A percentile compares a stretch with the other conserved stretches of the same genome.
phyloP scores from a whole-genome alignment of 2,113 vertebrate species.

The Daubentonia madagascariensis region DNA sequence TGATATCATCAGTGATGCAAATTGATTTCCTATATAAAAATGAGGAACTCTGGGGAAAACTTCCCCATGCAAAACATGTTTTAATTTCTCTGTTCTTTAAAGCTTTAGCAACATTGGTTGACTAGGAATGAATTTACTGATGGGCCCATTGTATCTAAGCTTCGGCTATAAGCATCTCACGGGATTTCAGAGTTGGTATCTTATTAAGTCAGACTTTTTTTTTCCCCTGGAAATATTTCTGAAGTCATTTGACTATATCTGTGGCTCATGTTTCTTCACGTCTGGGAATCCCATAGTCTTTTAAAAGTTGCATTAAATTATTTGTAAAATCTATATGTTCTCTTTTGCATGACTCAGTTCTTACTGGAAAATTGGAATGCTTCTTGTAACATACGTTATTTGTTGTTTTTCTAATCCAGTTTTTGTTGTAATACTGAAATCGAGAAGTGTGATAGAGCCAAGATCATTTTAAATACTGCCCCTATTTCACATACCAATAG shows the following conservation, averaged over 20 bases:
- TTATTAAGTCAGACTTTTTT: neutral
- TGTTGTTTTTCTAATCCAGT: neutral
- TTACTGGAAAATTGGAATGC: constrained; percentile 44
- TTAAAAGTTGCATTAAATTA: constrained; percentile 37
- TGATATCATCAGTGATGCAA: constrained; percentile 84
- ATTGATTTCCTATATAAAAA: constrained; percentile 84
- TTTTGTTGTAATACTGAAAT: neutral
- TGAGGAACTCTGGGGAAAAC: constrained; percentile 73
- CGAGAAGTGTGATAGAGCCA: neutral
- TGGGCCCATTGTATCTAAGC: neutral
- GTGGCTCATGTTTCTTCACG: constrained; percentile 14
- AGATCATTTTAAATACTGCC: neutral
- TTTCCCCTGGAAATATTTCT: neutral
- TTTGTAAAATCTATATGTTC: constrained; percentile 27
- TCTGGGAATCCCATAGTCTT: constrained; percentile 8
- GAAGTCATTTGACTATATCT: constrained; percentile 7
- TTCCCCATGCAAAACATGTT: constrained; percentile 67
- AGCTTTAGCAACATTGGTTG: constrained; percentile 45
- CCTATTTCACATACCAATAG: neutral
- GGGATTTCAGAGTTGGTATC: constrained; percentile 10
- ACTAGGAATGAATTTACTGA: constrained; percentile 23
- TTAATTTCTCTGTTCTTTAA: constrained; percentile 72
- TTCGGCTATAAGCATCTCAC: neutral
- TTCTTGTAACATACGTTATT: constrained; percentile 39
- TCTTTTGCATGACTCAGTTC: constrained; percentile 27